phyloP scores from a whole-genome alignment of 2,113 vertebrate species.

The Oostethus manadensis region DNA sequence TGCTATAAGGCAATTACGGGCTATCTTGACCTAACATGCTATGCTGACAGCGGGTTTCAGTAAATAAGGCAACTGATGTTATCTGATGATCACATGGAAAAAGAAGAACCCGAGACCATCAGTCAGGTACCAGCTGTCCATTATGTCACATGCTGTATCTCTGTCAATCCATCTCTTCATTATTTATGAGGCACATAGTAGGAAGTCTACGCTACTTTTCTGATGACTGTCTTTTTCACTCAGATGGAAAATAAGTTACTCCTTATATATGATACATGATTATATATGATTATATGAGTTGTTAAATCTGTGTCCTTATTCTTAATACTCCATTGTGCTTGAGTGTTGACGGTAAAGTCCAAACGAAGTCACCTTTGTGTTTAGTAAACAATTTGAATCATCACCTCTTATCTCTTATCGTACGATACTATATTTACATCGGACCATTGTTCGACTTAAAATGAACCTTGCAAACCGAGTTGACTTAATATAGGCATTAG shows the following conservation, averaged over 20 bases:
- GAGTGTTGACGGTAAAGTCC: neutral
- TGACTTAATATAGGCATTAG: slow-evolving; percentile 25
- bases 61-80: slow-evolving; percentile 69
- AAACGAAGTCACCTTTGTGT: neutral
- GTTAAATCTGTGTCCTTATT: too few relatives aligned
- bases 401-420: neutral
- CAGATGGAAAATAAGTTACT: slow-evolving; percentile 15
- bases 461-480: slow-evolving; percentile 18
- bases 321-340: neutral
- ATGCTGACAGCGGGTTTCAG: slow-evolving; percentile 44
- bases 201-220: slow-evolving; percentile 30
- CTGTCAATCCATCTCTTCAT: slow-evolving; percentile 41
- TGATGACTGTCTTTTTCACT: slow-evolving; percentile 40
- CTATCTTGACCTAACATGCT: slow-evolving; percentile 45
- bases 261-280: too few relatives aligned
- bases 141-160: slow-evolving; percentile 16
- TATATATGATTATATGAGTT: too few relatives aligned
- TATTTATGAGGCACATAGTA: slow-evolving; percentile 31
- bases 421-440: neutral
- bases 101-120: slow-evolving; percentile 40
- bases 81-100: slow-evolving; percentile 55
- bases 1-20: slow-evolving; percentile 41
- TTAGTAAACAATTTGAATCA: neutral
- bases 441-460: slow-evolving; percentile 15
- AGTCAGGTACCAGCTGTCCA: slow-evolving; percentile 55